Evolutionary conservation across 2,797 vertebrate genomes (phyloP), one percentile per base, ranked within the genome.

Genomic region (Thripadectes ignobilis): DNA sequence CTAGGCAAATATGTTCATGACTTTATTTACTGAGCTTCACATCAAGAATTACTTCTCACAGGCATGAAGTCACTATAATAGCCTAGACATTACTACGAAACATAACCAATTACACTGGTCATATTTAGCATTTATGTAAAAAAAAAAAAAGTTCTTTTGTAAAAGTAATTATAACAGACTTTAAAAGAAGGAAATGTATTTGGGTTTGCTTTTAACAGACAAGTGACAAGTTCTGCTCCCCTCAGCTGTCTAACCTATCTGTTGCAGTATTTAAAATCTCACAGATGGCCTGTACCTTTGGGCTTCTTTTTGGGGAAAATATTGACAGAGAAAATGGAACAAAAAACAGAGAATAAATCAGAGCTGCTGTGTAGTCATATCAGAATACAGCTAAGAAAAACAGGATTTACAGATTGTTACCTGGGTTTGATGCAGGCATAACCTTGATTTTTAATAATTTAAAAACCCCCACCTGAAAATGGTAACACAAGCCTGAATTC

Each of bases 351-450:
- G 16, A 73, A 69, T 2, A 77, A 63, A 67, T 23, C 1, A 16
- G 10, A 55, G 14, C 19, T 73, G 16, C 14, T 88, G 3, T 41
- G 12, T 34, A 61, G 32, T 41, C 26, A 54, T 38, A 6, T 36
- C 16, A 69, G 23, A 84, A 71, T 14, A 83, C 10, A n/a, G 5
- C 41, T 51, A 58, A 46, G 15, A 88, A 74, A 26, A 18, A 74
- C 6, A 39, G 0, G 0, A 34, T 51, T 49, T 8, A 0, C 19
- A 62, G 55, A 76, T 16, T n/a, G 19, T 18, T 66, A 23, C 13
- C 9, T 48, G 30, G 2, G 10, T 62, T 71, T 85, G 7, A 66
- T 61, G 12, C 51, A 91, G 23, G 52, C 5, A 49, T 34, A 77
- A 57, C 6, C 10, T 5, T 61, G 6, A 62, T 7, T 61, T 82